Evolutionary conservation across 2,888 invertebrate species (phyloP), one percentile per base, ranked within the genome.

Genomic region (Phyllotreta striolata): DNA sequence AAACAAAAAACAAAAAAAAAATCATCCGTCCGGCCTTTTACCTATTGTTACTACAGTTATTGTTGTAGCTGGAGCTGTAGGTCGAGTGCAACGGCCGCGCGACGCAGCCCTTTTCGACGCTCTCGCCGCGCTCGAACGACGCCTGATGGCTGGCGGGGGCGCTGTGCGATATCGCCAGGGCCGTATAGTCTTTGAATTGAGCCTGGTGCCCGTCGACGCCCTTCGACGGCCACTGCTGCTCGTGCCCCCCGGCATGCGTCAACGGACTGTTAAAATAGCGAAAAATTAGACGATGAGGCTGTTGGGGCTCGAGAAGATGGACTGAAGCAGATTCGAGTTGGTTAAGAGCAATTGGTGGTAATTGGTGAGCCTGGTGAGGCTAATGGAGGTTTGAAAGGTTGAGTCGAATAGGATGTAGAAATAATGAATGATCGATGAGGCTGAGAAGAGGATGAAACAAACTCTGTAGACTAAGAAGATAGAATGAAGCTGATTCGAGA

Each of bases 91-190:
- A 58, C 24, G 73, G 70, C 66, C 72, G 71, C 9, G 61, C 61
- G 14, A 72, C 71, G 24, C n/a, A n/a, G n/a, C 24, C 24, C 67
- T 81, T 74, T 63, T 82, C 82, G 13, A 79, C 76, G 67, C 81
- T 81, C 66, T 82, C 81, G 34, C 81, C 81, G 63, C 80, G 73
- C 63, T 82, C 81, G 70, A 82, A 82, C 49, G 80, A 81, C 35
- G 82, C 80, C 66, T 82, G 82, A 62, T 82, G 81, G 66, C 79
- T 79, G 60, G 81, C 75, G 8, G 82, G 82, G 34, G 81, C 82
- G 63, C 81, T 77, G 68, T 80, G 81, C 55, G 81, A 81, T 73
- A 82, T 78, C 68, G 80, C 78, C 64, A 82, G 71, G 46, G 80
- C 78, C 54, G 80, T 78, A 66, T 80, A 80, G 58, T 80, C 80